These are phyloP conservation scores for Myxocyprinus asiaticus DNA, from an alignment of 2,113 vertebrate genomes.

Conservation along the genomic window DNA sequence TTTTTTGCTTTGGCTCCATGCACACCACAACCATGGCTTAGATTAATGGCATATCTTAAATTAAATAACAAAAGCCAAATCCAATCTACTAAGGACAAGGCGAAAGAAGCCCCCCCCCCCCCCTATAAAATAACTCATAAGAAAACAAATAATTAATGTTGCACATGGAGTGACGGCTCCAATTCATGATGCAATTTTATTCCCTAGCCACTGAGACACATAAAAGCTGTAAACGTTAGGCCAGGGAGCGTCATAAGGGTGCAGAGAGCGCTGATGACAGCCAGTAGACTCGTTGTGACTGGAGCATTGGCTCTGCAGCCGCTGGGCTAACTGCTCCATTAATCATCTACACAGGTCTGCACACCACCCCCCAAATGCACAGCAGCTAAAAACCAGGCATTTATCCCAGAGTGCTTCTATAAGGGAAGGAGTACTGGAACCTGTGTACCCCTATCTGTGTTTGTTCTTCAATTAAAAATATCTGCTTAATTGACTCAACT, in stretches of 20 bases:
- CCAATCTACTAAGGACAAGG: constrained; percentile 12
- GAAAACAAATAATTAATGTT: constrained; percentile 51
- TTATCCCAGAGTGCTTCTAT: constrained; percentile 28
- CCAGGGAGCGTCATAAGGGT: constrained; percentile 32
- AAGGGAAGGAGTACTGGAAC: not conserved
- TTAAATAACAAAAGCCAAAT: constrained; percentile 47
- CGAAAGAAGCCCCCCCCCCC: too few species aligned
- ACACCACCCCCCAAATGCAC: constrained; percentile 46
- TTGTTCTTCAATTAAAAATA: not conserved
- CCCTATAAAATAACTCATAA: not conserved
- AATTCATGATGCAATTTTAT: constrained; percentile 57
- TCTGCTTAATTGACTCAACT: not conserved
- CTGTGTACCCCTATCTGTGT: not conserved
- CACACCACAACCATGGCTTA: constrained; percentile 26
- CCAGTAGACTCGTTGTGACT: constrained; percentile 48
- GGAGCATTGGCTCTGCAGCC: constrained; percentile 44
- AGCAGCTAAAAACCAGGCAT: constrained; percentile 22
- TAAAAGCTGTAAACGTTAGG: constrained; percentile 33
- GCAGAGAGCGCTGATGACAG: constrained; percentile 37
- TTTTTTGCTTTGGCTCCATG: constrained; percentile 11
- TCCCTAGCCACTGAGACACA: constrained; percentile 26
- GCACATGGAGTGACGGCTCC: constrained; percentile 21
- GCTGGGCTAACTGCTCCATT: constrained; percentile 56
- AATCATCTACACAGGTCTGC: constrained; percentile 53
- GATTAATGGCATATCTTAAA: constrained; percentile 52